A percentile compares a stretch with the other conserved stretches of the same genome.
Conservation (phyloP, 1,140 invertebrate species). For the Camponotus floridanus region DNA sequence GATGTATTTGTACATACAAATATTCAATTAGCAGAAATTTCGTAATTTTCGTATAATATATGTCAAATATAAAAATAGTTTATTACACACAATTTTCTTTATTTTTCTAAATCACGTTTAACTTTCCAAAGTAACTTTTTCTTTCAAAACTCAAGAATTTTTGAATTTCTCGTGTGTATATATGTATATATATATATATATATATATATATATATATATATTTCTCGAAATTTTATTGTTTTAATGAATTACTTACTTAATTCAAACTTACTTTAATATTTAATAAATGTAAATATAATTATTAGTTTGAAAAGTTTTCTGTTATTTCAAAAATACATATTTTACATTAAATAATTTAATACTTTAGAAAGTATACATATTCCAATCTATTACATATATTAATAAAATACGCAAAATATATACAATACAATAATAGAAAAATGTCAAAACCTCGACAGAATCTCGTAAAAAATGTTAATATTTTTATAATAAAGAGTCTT, state of each 20-base stretch:
- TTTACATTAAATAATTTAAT: constrained; percentile 8
- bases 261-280: constrained; percentile 1
- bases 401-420: no score
- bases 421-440: background rate
- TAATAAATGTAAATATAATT: background rate
- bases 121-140: constrained; percentile 9
- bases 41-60: background rate
- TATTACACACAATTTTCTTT: background rate
- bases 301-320: background rate
- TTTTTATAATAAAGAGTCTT: background rate
- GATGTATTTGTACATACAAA: background rate
- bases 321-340: background rate
- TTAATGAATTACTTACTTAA: background rate
- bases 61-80: constrained; percentile 16
- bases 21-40: background rate
- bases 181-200: background rate
- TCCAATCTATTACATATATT: no score
- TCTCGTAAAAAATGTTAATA: background rate
- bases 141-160: background rate
- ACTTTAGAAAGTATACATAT: no score
- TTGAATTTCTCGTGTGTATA: background rate
- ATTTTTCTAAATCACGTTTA: constrained; percentile 25
- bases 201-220: background rate
- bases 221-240: background rate
- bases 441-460: background rate